These are phyloP conservation scores for Agriotes lineatus DNA, from an alignment of 2,888 invertebrate genomes.

Conservation along the genomic window DNA sequence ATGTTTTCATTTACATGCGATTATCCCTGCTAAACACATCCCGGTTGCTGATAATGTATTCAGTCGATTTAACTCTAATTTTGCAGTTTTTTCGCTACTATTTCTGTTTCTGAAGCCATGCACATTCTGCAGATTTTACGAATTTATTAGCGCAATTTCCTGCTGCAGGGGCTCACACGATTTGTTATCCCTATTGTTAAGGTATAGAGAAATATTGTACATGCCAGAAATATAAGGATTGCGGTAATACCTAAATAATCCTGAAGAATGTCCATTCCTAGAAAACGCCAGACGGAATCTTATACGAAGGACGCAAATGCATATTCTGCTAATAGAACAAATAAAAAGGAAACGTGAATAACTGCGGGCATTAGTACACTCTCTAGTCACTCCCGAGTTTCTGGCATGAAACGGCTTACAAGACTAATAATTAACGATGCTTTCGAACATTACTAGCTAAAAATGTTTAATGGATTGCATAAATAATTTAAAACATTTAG, in stretches of 20 bases:
- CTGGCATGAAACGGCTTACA: too few species aligned
- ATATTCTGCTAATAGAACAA: conserved; percentile 11
- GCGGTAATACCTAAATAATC: conserved; percentile 18
- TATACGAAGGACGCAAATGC: conserved; percentile 9
- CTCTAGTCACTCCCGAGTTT: neutral
- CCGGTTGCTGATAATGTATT: too few species aligned
- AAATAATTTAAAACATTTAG: too few species aligned
- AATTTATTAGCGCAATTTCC: conserved; percentile 20
- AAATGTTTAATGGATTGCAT: too few species aligned
- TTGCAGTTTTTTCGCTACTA: neutral
- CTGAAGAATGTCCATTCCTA: conserved; percentile 18
- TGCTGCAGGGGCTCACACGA: conserved; percentile 9
- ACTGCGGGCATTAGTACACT: neutral
- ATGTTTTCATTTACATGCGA: neutral
- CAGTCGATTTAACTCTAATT: neutral
- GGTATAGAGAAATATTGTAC: conserved; percentile 21
- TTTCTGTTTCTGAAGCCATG: neutral
- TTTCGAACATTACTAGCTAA: too few species aligned
- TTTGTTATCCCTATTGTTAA: conserved; percentile 14
- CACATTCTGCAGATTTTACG: conserved; percentile 16
- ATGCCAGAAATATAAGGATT: conserved; percentile 19
- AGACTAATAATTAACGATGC: too few species aligned
- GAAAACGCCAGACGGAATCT: conserved; percentile 11
- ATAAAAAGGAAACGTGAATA: conserved; percentile 11
- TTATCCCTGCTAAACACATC: too few species aligned